Conservation (phyloP, 1,140 invertebrate genomes). For the Drosophila asahinai region DNA sequence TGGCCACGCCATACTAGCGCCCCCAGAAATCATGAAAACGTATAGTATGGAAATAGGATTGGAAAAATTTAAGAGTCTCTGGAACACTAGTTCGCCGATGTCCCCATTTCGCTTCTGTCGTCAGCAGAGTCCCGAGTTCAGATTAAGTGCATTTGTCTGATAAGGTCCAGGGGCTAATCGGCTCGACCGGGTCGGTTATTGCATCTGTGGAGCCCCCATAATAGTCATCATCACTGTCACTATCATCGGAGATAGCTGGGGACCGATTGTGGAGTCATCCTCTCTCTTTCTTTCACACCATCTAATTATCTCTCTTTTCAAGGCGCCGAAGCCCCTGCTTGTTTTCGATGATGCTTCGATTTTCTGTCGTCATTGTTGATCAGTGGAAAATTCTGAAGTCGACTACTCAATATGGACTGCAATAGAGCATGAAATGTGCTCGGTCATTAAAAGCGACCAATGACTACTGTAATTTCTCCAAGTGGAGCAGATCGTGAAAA, state of each 20-base stretch:
- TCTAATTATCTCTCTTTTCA: not conserved
- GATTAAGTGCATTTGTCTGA: conserved; percentile 32
- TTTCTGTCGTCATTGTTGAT: conserved; percentile 42
- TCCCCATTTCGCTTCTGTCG: conserved; percentile 24
- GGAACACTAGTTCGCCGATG: not conserved
- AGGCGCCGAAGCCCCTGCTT: conserved; percentile 1
- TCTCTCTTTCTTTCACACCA: not conserved
- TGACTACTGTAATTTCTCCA: conserved; percentile 9
- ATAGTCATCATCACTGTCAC: conserved; percentile 31
- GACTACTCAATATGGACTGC: conserved; percentile 10
- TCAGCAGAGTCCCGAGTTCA: conserved; percentile 29
- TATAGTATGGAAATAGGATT: no score
- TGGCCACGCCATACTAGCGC: no score
- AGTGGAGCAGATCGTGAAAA: conserved; percentile 6
- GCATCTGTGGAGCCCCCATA: conserved; percentile 12
- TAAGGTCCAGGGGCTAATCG: conserved; percentile 13
- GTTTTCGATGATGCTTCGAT: conserved; percentile 37
- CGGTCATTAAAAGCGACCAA: conserved; percentile 24
- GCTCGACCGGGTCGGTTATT: conserved; percentile 5
- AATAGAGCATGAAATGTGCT: conserved; percentile 1
- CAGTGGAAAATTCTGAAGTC: conserved; percentile 63
- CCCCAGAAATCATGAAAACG: no score
- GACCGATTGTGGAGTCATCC: conserved; percentile 22
- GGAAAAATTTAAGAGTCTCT: not conserved
- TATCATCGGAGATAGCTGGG: conserved; percentile 15